These are phyloP conservation scores for Proterorhinus semilunaris DNA, from an alignment of 2,113 vertebrate genomes.

Conservation along the genomic window DNA sequence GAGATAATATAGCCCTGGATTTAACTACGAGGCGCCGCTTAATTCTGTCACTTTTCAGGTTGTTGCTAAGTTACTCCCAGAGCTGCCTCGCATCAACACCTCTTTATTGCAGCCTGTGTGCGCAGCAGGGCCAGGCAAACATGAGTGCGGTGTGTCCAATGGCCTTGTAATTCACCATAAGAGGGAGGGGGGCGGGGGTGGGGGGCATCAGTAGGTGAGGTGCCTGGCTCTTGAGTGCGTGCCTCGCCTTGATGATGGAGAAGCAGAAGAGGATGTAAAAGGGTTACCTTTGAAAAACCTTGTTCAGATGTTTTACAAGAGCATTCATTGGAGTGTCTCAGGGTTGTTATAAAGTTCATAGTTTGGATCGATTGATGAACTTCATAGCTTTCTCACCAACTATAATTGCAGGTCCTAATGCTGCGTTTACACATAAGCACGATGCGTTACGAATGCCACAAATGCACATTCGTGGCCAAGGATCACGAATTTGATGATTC, in stretches of 20 bases:
- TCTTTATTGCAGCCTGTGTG: conserved; percentile 26
- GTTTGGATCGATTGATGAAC: not conserved
- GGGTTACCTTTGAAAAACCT: not conserved
- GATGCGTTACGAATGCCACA: too few relatives aligned
- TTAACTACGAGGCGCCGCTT: conserved; percentile 13
- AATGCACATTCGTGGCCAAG: too few relatives aligned
- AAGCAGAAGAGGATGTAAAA: not conserved
- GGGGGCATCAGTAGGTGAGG: not conserved
- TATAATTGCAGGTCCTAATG: too few relatives aligned
- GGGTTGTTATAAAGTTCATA: not conserved
- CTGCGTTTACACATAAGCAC: too few relatives aligned
- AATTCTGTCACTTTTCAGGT: conserved; percentile 38
- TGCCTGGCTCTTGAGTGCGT: conserved; percentile 22
- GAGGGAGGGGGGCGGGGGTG: conserved; percentile 12
- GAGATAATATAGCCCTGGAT: conserved; percentile 46
- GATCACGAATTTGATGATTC: too few relatives aligned
- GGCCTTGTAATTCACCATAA: conserved; percentile 41
- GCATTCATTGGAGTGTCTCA: not conserved
- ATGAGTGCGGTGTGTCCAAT: conserved; percentile 11
- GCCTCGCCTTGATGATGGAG: conserved; percentile 9
- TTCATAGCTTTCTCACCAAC: too few relatives aligned
- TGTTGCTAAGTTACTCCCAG: conserved; percentile 45
- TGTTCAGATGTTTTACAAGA: not conserved
- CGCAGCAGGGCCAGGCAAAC: conserved; percentile 9
- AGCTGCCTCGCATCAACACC: conserved; percentile 40